Conservation (phyloP, 2,113 vertebrate species). For the Heliornis fulica region DNA sequence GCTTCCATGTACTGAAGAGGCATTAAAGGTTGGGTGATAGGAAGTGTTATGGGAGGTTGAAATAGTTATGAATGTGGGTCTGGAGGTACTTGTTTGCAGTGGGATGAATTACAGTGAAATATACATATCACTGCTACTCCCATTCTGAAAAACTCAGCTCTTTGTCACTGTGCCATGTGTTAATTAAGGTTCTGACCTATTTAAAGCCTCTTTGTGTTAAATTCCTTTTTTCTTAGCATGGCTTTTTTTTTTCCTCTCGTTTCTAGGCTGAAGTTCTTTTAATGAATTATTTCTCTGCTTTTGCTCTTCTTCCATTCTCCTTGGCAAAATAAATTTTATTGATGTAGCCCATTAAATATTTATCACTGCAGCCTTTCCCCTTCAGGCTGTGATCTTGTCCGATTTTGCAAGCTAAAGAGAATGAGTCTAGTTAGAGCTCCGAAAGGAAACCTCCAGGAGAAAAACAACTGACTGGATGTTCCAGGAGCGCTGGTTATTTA, state of each 20-base stretch:
- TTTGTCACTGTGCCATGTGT: not conserved
- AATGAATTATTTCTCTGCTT: slow-evolving; percentile 61
- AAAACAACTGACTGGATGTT: not conserved
- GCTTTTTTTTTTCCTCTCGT: not conserved
- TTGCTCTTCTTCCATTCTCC: slow-evolving; percentile 39
- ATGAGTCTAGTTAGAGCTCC: not conserved
- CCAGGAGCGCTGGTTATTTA: not conserved
- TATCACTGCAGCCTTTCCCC: slow-evolving; percentile 2
- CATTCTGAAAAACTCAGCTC: not conserved
- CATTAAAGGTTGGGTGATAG: not conserved
- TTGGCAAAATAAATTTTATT: slow-evolving; percentile 59
- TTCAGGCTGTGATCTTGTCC: slow-evolving; percentile 34
- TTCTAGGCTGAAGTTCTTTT: slow-evolving; percentile 3
- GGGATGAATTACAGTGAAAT: not conserved
- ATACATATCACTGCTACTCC: not conserved
- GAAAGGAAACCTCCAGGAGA: not conserved
- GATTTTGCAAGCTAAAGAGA: slow-evolving; percentile 25
- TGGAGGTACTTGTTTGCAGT: not conserved
- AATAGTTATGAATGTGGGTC: not conserved
- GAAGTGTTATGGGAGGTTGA: not conserved
- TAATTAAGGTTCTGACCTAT: slow-evolving; percentile 30
- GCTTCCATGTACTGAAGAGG: not conserved
- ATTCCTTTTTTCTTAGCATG: not conserved
- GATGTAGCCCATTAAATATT: slow-evolving; percentile 51
- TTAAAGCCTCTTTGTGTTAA: not conserved